Evolutionary conservation across 2,888 invertebrate species (phyloP).

Genomic region (Cerceris ruficornis): DNA sequence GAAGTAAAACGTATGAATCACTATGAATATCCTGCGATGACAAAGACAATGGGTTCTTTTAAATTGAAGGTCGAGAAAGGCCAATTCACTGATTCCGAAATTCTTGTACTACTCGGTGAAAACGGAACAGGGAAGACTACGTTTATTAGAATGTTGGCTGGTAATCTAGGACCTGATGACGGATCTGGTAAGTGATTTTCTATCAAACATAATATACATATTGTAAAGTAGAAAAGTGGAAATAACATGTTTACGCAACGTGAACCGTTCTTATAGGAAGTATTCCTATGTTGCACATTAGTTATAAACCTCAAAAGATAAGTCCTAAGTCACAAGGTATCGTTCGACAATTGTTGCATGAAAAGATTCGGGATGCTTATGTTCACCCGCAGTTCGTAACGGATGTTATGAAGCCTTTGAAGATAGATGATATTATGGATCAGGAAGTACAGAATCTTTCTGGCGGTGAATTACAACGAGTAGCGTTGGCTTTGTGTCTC

Average conservation of each 20-base stretch:
- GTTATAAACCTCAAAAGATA: conserved; percentile 99
- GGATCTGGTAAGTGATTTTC: conserved; percentile 84
- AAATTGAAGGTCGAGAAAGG: conserved; percentile 91
- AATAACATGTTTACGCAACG: background rate
- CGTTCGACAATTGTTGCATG: conserved; percentile 95
- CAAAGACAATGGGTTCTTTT: conserved; percentile 92
- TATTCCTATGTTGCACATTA: conserved; percentile 96
- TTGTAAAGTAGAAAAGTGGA: background rate
- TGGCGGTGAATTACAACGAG: conserved; percentile 99
- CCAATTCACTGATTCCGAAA: conserved; percentile 99
- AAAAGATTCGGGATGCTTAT: conserved; percentile 98
- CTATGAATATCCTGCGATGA: conserved; percentile 97
- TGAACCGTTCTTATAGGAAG: conserved; percentile 82
- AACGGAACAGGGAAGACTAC: conserved; percentile 99
- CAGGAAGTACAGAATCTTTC: conserved; percentile 99
- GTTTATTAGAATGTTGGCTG: conserved; percentile 99
- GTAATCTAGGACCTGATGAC: conserved; percentile 95
- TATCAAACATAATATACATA: background rate
- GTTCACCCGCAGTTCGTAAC: conserved; percentile 99
- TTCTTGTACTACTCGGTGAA: conserved; percentile 97
- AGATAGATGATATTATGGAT: conserved; percentile 98
- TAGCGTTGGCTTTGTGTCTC: conserved; percentile 96
- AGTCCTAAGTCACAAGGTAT: conserved; percentile 97
- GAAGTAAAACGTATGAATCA: conserved; percentile 98
- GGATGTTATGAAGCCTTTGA: conserved; percentile 99